phyloP scores from a whole-genome alignment of 2,797 vertebrate species.

The Cuculus canorus region DNA sequence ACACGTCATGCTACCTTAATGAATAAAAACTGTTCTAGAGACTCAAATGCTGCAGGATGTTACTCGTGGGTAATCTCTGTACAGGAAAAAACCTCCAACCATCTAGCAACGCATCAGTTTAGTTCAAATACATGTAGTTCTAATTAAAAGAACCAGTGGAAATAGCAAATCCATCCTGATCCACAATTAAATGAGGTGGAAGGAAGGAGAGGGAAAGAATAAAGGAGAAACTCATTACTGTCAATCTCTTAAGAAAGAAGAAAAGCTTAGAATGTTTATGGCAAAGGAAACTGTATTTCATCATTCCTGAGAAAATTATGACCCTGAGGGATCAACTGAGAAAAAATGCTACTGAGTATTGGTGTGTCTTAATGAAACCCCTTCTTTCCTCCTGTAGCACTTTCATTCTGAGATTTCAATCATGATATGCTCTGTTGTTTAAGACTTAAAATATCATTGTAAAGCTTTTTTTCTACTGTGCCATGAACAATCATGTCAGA shows the following conservation, averaged over 20 bases:
- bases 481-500: neutral
- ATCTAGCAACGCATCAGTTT: neutral
- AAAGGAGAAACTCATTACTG: neutral
- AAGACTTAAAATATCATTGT: conserved; percentile 2
- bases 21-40: neutral
- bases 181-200: neutral
- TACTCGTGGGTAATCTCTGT: neutral
- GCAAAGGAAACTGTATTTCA: conserved; percentile 5
- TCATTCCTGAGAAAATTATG: conserved; percentile 36
- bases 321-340: neutral
- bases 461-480: neutral
- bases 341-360: neutral
- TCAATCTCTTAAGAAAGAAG: neutral
- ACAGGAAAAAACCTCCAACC: neutral
- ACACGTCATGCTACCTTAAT: neutral
- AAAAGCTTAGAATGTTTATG: neutral
- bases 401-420: conserved; percentile 21
- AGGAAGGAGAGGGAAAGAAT: neutral
- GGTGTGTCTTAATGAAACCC: conserved; percentile 10
- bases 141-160: conserved; percentile 7
- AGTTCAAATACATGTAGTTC: neutral
- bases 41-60: neutral
- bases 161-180: neutral
- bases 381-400: neutral
- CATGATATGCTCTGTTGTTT: neutral